Percentiles rank a stretch among this genome's conserved stretches.
phyloP scores from a whole-genome alignment of 2,797 vertebrate species.

The Mycteria americana region DNA sequence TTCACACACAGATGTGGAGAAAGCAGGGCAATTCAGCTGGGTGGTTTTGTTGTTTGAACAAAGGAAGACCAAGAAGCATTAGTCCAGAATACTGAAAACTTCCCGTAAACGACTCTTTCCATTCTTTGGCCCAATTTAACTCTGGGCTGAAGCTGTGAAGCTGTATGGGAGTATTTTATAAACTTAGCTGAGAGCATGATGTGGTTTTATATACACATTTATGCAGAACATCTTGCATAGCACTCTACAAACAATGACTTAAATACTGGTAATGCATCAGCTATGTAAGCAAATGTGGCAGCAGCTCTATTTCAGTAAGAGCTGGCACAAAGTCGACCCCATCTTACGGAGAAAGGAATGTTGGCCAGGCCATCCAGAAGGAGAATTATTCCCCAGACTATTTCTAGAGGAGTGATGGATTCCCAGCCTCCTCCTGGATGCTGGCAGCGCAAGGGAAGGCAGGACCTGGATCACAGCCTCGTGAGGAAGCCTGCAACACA shows the following conservation, averaged over 20 bases:
- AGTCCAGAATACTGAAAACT: not conserved
- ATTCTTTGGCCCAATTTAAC: not conserved
- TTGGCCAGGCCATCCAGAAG: not conserved
- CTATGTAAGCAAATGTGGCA: conserved; percentile 52
- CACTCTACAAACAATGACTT: not conserved
- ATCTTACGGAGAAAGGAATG: not conserved
- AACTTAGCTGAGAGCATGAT: not conserved
- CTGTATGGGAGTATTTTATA: not conserved
- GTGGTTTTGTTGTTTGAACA: not conserved
- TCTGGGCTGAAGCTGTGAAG: not conserved
- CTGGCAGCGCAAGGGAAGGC: not conserved
- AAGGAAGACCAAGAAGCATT: not conserved
- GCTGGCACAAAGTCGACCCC: not conserved
- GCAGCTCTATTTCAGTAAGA: not conserved
- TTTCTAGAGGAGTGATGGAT: not conserved
- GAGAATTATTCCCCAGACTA: not conserved
- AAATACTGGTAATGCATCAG: conserved; percentile 10
- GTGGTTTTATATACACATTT: not conserved
- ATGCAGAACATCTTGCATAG: not conserved
- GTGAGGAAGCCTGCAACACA: not conserved
- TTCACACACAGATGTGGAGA: not conserved
- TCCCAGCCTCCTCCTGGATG: not conserved
- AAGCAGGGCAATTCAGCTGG: not conserved
- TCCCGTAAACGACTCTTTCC: not conserved
- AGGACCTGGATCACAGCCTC: not conserved